Evolutionary conservation across 2,797 vertebrate genomes (phyloP).

Genomic region (Cossypha dichroa): DNA sequence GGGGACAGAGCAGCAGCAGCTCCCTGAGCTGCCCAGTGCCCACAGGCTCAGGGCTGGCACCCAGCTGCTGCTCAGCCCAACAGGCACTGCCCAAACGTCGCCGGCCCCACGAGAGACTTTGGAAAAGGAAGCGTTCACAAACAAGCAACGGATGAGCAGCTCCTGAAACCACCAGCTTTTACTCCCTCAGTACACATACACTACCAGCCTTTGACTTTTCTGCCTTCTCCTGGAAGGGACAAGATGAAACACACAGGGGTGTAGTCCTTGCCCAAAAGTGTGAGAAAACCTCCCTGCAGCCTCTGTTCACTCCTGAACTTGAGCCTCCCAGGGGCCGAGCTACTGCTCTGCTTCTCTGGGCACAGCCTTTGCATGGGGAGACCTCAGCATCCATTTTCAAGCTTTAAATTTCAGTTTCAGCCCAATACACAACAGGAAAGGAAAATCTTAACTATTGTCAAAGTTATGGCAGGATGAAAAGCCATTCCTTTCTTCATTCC

Average conservation of each 20-base stretch:
- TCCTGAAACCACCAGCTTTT: neutral
- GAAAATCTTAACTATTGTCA: neutral
- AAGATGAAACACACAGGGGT: rapidly evolving
- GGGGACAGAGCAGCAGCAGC: neutral
- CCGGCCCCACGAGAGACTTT: too few relatives aligned
- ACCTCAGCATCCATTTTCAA: neutral
- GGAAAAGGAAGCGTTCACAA: too few relatives aligned
- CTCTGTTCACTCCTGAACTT: neutral
- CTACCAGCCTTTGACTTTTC: neutral
- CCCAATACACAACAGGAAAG: neutral
- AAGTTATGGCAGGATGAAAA: neutral
- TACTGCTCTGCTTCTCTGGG: neutral
- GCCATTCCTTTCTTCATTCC: neutral
- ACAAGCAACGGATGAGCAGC: too few relatives aligned
- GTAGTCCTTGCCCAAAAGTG: rapidly evolving
- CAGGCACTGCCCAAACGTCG: neutral
- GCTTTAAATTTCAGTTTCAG: neutral
- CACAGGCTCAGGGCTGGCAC: neutral
- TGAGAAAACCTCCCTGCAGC: neutral
- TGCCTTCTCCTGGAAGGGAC: neutral
- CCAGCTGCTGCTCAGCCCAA: rapidly evolving
- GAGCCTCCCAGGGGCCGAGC: rapidly evolving
- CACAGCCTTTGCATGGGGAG: neutral
- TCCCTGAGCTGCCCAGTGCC: neutral
- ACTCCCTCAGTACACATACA: neutral